Evolutionary conservation across 1,140 invertebrate species (phyloP), one percentile per base, ranked within the genome.

Genomic region (Sinonovacula constricta): DNA sequence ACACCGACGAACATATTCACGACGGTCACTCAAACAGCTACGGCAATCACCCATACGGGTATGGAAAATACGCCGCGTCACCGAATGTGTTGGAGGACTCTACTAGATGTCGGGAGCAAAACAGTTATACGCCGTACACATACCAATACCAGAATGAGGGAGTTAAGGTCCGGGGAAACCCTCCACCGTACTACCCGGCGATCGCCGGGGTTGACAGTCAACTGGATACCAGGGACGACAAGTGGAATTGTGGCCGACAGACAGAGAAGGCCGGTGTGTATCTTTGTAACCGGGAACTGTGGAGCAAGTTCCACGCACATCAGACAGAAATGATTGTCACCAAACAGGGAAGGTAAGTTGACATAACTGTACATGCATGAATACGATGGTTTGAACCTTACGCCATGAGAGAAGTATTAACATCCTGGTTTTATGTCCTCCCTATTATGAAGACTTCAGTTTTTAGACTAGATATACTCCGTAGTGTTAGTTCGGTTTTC

Each of bases 311-410:
- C 91, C 97, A 98, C 92, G 96, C 97, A 89, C 94, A 99, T 72
- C 97, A 97, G 86, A 99, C 97, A 74, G 98, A 99, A 79, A 99
- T 99, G 98, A 98, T 99, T 91, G 99, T 99, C 93, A 99, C 98
- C 81, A 99, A 99, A 92, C 97, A 97, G 91, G 98, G 98, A 92
- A 95, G 97, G 97, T 98, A 94, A 95, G 95, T n/a, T n/a, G n/a
- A n/a, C n/a, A n/a, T n/a, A n/a, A n/a, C n/a, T n/a, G n/a, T n/a
- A n/a, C n/a, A n/a, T n/a, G n/a, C n/a, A n/a, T n/a, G n/a, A n/a
- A n/a, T n/a, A n/a, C n/a, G n/a, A n/a, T n/a, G n/a, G n/a, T n/a
- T n/a, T n/a, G n/a, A n/a, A n/a, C n/a, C n/a, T n/a, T n/a, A n/a
- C n/a, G n/a, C n/a, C n/a, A n/a, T n/a, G n/a, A n/a, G n/a, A n/a